Evolutionary conservation across 2,797 vertebrate genomes (phyloP).

Genomic region (Prunella strophiata): DNA sequence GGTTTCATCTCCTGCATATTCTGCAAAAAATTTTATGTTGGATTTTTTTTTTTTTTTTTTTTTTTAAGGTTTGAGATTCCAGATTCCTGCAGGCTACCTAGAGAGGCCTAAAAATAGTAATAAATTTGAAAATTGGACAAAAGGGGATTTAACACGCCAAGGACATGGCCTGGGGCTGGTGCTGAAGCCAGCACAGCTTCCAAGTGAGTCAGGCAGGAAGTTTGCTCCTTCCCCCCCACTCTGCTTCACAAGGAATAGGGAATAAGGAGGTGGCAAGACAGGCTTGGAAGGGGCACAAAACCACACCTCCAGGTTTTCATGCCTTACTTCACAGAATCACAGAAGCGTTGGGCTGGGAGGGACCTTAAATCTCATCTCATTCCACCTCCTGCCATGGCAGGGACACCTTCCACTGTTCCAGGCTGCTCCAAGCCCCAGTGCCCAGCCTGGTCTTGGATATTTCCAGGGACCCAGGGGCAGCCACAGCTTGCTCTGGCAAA

Average conservation of each 20-base stretch:
- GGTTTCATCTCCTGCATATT: conserved; percentile 6
- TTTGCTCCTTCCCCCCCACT: background rate
- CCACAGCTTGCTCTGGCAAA: background rate
- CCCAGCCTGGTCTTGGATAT: background rate
- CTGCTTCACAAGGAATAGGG: background rate
- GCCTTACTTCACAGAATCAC: background rate
- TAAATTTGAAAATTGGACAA: background rate
- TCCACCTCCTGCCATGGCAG: background rate
- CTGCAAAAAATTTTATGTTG: background rate
- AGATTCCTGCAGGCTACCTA: conserved; percentile 42
- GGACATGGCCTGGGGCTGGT: background rate
- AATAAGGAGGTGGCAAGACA: background rate
- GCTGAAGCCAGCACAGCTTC: background rate
- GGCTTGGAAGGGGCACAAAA: background rate
- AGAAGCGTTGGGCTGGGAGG: background rate
- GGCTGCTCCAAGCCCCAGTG: background rate
- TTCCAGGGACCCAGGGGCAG: background rate
- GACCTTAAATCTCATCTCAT: accelerated
- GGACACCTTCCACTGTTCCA: background rate
- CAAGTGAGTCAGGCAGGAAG: background rate
- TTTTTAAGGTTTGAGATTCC: background rate
- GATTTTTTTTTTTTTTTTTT: background rate
- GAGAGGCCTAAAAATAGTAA: conserved; percentile 31
- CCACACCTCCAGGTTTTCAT: background rate
- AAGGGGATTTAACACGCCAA: background rate